phyloP scores from a whole-genome alignment of 2,888 invertebrate species.

The Acleris emargana region DNA sequence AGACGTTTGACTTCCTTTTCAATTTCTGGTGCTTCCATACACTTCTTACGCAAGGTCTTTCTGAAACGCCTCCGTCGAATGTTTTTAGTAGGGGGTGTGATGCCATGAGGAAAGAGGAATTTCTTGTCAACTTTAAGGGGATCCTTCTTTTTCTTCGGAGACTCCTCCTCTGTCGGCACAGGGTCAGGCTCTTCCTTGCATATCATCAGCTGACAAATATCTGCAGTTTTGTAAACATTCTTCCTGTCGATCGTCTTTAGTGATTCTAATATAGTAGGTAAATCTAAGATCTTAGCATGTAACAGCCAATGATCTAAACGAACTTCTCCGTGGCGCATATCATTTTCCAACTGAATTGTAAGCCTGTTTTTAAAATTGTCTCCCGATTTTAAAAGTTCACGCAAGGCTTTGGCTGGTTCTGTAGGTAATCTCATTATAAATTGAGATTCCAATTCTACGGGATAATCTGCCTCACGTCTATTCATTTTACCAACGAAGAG shows the following conservation, averaged over 20 bases:
- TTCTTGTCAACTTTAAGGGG: conserved; percentile 90
- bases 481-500: conserved; percentile 39
- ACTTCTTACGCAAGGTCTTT: conserved; percentile 96
- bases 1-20: conserved; percentile 97
- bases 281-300: conserved; percentile 91
- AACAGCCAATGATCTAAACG: conserved; percentile 92
- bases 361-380: conserved; percentile 90
- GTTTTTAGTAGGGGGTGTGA: conserved; percentile 96
- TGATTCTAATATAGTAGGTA: conserved; percentile 94
- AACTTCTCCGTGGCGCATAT: conserved; percentile 92
- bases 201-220: conserved; percentile 93
- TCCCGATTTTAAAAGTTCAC: conserved; percentile 88
- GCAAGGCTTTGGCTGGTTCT: conserved; percentile 87
- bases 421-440: conserved; percentile 89
- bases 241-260: conserved; percentile 96
- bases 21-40: conserved; percentile 96
- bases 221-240: conserved; percentile 97
- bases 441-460: conserved; percentile 89
- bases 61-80: conserved; percentile 93
- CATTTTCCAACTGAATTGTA: conserved; percentile 90
- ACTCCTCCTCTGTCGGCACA: conserved; percentile 87
- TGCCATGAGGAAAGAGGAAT: conserved; percentile 94
- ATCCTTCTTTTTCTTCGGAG: conserved; percentile 91
- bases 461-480: conserved; percentile 53
- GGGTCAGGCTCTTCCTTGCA: conserved; percentile 93